phyloP scores from a whole-genome alignment of 1,140 invertebrate genomes.

The Trichonephila inaurata region DNA sequence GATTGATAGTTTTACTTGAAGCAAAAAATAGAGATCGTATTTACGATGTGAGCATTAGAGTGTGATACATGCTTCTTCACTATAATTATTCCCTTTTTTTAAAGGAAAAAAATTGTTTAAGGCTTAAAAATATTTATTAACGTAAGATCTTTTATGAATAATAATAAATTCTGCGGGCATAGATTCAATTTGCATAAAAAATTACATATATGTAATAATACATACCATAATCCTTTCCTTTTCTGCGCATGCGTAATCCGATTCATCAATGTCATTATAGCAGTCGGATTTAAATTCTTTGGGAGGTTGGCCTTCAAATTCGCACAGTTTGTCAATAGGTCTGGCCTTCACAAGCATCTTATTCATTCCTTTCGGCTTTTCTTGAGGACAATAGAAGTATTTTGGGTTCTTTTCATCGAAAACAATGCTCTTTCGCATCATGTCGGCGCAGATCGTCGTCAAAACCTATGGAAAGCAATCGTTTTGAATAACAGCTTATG shows the following conservation, averaged over 20 bases:
- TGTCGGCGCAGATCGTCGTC: slow-evolving; percentile 83
- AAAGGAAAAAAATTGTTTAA: too few species aligned
- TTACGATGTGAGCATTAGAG: too few species aligned
- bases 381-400: slow-evolving; percentile 90
- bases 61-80: too few species aligned
- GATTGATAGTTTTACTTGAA: too few species aligned
- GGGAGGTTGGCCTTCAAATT: slow-evolving; percentile 86
- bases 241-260: slow-evolving; percentile 90
- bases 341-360: slow-evolving; percentile 84
- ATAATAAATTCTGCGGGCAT: too few species aligned
- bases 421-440: slow-evolving; percentile 90
- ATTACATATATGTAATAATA: not conserved
- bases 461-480: slow-evolving; percentile 30
- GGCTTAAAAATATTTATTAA: too few species aligned
- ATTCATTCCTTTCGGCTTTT: slow-evolving; percentile 85
- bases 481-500: not conserved
- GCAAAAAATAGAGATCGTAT: too few species aligned
- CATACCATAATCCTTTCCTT: slow-evolving; percentile 90
- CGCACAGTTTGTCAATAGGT: slow-evolving; percentile 87
- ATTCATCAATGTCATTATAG: slow-evolving; percentile 90
- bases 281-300: slow-evolving; percentile 90
- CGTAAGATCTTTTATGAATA: too few species aligned
- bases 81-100: too few species aligned
- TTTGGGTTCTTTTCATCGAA: slow-evolving; percentile 91
- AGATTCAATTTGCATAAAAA: not conserved